These are phyloP conservation scores for Dicerorhinus sumatrensis DNA, from an alignment of 2,113 vertebrate genomes.

Conservation along the genomic window DNA sequence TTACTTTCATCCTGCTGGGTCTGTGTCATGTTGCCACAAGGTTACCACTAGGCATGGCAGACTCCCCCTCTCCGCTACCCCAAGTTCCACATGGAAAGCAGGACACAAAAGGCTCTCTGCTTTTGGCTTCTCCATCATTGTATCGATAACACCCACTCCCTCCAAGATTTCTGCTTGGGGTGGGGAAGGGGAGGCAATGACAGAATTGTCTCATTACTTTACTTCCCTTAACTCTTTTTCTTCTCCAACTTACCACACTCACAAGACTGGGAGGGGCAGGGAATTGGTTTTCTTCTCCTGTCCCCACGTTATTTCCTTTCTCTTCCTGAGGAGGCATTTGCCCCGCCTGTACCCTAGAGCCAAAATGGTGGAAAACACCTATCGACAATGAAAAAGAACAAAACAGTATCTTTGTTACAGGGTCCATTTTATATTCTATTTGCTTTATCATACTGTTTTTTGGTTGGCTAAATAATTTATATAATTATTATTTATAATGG, in stretches of 20 bases:
- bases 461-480: not conserved
- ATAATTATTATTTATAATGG: not conserved
- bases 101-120: not conserved
- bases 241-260: not conserved
- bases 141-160: not conserved
- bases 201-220: not conserved
- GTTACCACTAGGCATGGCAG: fast-evolving
- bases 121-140: not conserved
- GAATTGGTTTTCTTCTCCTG: not conserved
- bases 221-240: not conserved
- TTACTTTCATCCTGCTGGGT: not conserved
- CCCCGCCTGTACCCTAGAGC: not conserved
- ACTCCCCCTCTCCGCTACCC: not conserved
- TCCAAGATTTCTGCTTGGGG: not conserved
- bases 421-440: not conserved
- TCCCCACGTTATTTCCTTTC: not conserved
- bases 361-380: no score
- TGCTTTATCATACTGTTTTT: slow-evolving; percentile 1
- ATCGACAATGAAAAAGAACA: not conserved
- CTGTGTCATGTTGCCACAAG: not conserved
- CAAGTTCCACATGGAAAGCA: not conserved
- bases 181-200: no score
- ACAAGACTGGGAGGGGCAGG: not conserved
- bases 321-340: not conserved
- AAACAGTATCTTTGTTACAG: not conserved